These are phyloP conservation scores for Huso huso DNA, from an alignment of 2,797 vertebrate genomes.

Conservation along the genomic window DNA sequence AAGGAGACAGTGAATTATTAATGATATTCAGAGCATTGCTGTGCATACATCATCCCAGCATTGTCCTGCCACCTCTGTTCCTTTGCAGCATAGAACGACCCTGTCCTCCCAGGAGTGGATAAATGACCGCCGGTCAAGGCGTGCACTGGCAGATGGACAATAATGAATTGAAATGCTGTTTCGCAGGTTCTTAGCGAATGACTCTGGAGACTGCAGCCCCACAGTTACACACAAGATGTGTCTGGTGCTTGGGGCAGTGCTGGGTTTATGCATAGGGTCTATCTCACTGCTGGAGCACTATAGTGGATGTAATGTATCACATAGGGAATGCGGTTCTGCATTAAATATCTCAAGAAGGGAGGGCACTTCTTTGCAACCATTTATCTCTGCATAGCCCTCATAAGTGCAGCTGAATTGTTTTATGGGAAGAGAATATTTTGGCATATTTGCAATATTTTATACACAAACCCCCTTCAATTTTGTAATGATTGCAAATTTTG, in stretches of 20 bases:
- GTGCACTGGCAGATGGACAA: conserved; percentile 29
- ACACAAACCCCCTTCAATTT: too few relatives aligned
- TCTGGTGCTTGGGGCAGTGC: conserved; percentile 26
- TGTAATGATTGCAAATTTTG: too few relatives aligned
- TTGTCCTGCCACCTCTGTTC: conserved; percentile 26
- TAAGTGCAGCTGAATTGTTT: too few relatives aligned
- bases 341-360: background rate
- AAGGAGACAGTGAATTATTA: conserved; percentile 37
- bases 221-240: conserved; percentile 23
- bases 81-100: conserved; percentile 22
- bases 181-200: conserved; percentile 9
- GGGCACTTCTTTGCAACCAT: background rate
- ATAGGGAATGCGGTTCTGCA: background rate
- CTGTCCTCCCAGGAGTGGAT: conserved; percentile 11
- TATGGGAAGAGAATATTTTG: too few relatives aligned
- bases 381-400: background rate
- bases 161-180: conserved; percentile 24
- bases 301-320: background rate
- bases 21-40: conserved; percentile 44
- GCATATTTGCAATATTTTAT: too few relatives aligned
- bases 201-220: conserved; percentile 22
- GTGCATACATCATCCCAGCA: conserved; percentile 37
- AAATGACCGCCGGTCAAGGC: conserved; percentile 24
- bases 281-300: background rate
- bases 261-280: conserved; percentile 6